A percentile compares a stretch with the other conserved stretches of the same genome.
Conservation (phyloP, 2,888 invertebrate genomes). For the Muscina levida region DNA sequence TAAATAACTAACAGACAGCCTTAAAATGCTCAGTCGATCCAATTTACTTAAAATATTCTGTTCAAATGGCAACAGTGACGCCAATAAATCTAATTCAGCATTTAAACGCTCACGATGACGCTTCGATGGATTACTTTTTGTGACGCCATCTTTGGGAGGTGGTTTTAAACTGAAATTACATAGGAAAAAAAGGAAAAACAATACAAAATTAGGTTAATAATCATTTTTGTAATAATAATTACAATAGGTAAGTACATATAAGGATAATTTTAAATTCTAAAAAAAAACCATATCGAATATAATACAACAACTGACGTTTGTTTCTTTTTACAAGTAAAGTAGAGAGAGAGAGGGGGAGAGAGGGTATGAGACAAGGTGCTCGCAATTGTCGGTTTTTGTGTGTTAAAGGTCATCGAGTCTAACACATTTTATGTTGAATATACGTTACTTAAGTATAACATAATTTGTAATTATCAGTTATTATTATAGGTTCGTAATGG, state of each 20-base stretch:
- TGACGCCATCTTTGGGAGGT: constrained; percentile 96
- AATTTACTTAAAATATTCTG: constrained; percentile 98
- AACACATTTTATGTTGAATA: too few relatives aligned
- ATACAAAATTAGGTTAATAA: neutral
- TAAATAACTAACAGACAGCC: constrained; percentile 98
- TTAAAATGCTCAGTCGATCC: constrained; percentile 97
- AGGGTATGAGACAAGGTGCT: too few relatives aligned
- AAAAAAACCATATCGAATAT: too few relatives aligned
- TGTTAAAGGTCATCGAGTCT: constrained; percentile 44
- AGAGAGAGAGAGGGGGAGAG: too few relatives aligned
- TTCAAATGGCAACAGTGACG: constrained; percentile 96
- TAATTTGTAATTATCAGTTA: too few relatives aligned
- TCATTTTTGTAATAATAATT: neutral
- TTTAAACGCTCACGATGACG: constrained; percentile 98
- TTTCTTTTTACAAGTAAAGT: too few relatives aligned
- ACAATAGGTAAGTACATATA: neutral
- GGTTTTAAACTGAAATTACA: constrained; percentile 91
- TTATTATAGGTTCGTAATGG: too few relatives aligned
- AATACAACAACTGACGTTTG: too few relatives aligned
- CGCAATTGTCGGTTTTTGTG: constrained; percentile 3
- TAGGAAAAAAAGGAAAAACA: constrained; percentile 70
- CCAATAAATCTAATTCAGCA: constrained; percentile 98
- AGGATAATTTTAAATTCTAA: too few relatives aligned
- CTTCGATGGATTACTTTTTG: constrained; percentile 99
- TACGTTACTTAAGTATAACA: too few relatives aligned